Conservation (phyloP, 2,888 invertebrate species). For the Ornithoptera alexandrae region DNA sequence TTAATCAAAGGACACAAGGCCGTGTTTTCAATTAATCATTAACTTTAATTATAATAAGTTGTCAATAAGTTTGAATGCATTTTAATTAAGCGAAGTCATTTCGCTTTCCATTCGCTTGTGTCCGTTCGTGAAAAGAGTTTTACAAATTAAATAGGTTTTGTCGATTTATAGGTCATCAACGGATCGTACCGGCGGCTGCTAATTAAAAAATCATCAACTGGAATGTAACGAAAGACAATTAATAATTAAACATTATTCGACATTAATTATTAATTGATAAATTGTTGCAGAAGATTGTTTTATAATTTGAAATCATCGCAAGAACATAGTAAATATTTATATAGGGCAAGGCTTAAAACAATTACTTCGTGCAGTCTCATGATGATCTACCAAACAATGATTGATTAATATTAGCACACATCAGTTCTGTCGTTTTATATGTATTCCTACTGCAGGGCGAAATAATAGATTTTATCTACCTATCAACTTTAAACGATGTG, state of each 20-base stretch:
- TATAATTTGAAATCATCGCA: background rate
- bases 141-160: conserved; percentile 19
- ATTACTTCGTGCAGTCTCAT: too few relatives aligned
- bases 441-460: too few relatives aligned
- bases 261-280: background rate
- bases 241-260: background rate
- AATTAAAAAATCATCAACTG: conserved; percentile 13
- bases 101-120: conserved; percentile 20
- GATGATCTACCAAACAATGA: too few relatives aligned
- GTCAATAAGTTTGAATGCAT: conserved; percentile 17
- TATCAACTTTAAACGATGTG: too few relatives aligned
- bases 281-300: background rate
- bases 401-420: too few relatives aligned
- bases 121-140: conserved; percentile 9
- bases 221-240: background rate
- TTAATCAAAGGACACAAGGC: conserved; percentile 1
- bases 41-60: conserved; percentile 4
- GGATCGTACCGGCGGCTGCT: background rate
- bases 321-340: too few relatives aligned
- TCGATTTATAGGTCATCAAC: conserved; percentile 23
- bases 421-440: too few relatives aligned
- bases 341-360: too few relatives aligned
- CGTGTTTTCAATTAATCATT: conserved; percentile 12
- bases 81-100: conserved; percentile 25
- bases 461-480: too few relatives aligned